These are phyloP conservation scores for Pogona vitticeps DNA, from an alignment of 2,113 vertebrate genomes.

Conservation along the genomic window DNA sequence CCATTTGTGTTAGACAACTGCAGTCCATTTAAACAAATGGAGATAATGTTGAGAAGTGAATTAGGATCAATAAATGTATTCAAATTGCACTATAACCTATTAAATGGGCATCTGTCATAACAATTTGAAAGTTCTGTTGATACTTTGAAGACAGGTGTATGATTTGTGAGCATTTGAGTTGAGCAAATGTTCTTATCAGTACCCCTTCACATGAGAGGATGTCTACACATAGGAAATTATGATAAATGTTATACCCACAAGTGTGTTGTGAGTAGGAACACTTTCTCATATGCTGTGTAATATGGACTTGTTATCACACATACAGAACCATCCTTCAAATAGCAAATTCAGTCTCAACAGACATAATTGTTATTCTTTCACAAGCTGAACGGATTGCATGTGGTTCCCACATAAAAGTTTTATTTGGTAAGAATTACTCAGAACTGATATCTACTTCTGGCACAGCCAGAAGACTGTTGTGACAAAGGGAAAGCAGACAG, in stretches of 20 bases:
- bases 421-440: not conserved
- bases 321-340: not conserved
- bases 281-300: not conserved
- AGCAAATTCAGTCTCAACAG: too few relatives aligned
- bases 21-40: constrained; percentile 46
- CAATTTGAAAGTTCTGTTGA: not conserved
- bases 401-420: too few relatives aligned
- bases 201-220: not conserved
- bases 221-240: not conserved
- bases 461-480: not conserved
- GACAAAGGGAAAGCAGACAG: not conserved
- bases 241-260: not conserved
- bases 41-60: constrained; percentile 42
- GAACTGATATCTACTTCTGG: not conserved
- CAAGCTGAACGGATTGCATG: too few relatives aligned
- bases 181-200: not conserved
- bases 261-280: not conserved
- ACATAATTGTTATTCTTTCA: too few relatives aligned
- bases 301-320: not conserved
- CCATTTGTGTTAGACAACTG: constrained; percentile 55
- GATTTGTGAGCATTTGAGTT: constrained; percentile 27
- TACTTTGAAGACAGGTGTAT: not conserved
- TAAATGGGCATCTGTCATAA: constrained; percentile 33
- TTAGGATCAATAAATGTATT: constrained; percentile 31
- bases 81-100: constrained; percentile 44